Conservation (phyloP, 2,888 invertebrate genomes). For the Chymomyza caudatula region DNA sequence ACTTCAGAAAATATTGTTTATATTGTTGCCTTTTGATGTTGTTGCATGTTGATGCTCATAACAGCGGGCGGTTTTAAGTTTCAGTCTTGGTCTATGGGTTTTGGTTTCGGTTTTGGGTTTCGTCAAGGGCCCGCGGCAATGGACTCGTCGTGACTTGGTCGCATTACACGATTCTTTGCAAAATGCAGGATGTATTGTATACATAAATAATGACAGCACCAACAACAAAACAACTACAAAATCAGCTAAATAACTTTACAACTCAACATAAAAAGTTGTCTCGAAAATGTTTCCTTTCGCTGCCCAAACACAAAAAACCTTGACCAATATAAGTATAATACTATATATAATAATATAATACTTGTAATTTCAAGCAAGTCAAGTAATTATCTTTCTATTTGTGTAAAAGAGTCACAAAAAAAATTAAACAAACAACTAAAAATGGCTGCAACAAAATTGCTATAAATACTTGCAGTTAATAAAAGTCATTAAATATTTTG, state of each 20-base stretch:
- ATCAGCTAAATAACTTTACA: conserved; percentile 10
- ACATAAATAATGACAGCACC: conserved; percentile 29
- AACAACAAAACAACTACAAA: conserved; percentile 16
- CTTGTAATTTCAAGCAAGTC: conserved; percentile 23
- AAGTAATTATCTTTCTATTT: conserved; percentile 1
- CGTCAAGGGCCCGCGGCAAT: conserved; percentile 51
- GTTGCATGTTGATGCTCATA: conserved; percentile 2
- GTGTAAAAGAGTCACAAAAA: neutral
- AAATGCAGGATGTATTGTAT: conserved; percentile 53
- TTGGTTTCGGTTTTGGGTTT: conserved; percentile 33
- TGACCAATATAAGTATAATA: conserved; percentile 56
- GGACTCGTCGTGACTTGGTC: conserved; percentile 70
- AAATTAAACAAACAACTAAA: neutral
- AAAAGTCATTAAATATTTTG: neutral
- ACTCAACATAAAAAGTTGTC: conserved; percentile 44
- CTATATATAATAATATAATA: neutral
- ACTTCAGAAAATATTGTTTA: neutral
- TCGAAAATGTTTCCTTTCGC: conserved; percentile 58
- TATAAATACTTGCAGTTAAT: conserved; percentile 3
- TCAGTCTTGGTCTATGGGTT: conserved; percentile 1
- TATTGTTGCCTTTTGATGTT: neutral
- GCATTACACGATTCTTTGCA: conserved; percentile 73
- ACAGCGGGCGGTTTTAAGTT: neutral
- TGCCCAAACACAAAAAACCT: conserved; percentile 59
- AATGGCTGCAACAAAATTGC: conserved; percentile 1